Evolutionary conservation across 2,113 vertebrate genomes (phyloP), one percentile per base, ranked within the genome.

Genomic region (Tyrannus savana): DNA sequence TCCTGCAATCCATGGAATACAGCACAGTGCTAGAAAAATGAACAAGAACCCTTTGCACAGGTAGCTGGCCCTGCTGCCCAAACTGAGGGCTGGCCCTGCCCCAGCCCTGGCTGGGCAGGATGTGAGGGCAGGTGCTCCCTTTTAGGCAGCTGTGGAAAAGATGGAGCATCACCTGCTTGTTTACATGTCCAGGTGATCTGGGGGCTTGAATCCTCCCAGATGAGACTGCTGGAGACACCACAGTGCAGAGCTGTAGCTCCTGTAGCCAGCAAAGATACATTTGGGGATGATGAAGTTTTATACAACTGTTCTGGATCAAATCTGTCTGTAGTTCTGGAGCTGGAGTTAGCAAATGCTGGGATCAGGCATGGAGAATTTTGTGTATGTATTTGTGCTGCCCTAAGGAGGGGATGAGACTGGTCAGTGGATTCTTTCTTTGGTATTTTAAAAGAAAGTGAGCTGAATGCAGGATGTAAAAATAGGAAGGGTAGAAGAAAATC

Each of bases 11-110:
- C 35, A 37, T 7, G 55, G 50, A 63, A 28, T 19, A 33, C 47
- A 19, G 42, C 49, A 24, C 37, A 7, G 1, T 5, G 24, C 24
- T 49, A 49, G 31, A 33, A 21, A 21, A 0, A 1, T 4, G 14
- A 5, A 7, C 2, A 14, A 53, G 30, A 47, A 10, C 37, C 59
- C 44, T 64, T 44, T 58, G 39, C 44, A n/a, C 33, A 24, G 31
- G 23, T 4, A n/a, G 64, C 50, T 78, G 64, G 39, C 3, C 13
- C 14, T 41, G n/a, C 49, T 83, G 37, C 28, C 87, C 6, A 21
- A 18, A 12, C 28, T 69, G 55, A 41, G 14, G 21, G 27, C 12
- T 18, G 21, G 50, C 52, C 19, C 44, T 24, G 58, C 42, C 25
- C 49, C 21, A 49, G 39, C 28, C 21, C 71, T 24, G 12, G 16